phyloP scores from a whole-genome alignment of 2,797 vertebrate genomes.

The Catamblyrhynchus diadema region DNA sequence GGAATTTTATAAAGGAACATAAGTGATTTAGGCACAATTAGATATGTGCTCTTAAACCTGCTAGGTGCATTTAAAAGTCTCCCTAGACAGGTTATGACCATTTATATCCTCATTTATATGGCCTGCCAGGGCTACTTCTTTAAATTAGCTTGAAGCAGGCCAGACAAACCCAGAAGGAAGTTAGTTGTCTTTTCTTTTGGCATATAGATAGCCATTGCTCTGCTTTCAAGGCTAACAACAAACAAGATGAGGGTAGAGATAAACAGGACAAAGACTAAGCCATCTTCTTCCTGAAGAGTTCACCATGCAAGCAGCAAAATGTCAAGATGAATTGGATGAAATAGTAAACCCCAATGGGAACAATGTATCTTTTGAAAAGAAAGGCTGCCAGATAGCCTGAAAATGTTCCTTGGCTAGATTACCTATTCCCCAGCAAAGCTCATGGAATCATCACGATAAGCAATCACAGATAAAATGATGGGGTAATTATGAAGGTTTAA shows the following conservation, averaged over 20 bases:
- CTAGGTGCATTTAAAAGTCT: constrained; percentile 41
- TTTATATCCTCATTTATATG: constrained; percentile 41
- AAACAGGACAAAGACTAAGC: not conserved
- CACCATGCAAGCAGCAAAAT: not conserved
- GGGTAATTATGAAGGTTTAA: constrained; percentile 41
- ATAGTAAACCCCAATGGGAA: constrained; percentile 3
- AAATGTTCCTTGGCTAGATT: constrained; percentile 18
- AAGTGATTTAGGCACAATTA: constrained; percentile 20
- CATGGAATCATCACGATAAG: constrained; percentile 6
- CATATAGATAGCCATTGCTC: not conserved
- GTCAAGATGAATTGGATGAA: not conserved
- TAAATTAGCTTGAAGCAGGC: constrained; percentile 61
- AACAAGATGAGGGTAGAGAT: constrained; percentile 1
- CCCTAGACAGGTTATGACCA: constrained; percentile 20
- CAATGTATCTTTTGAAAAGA: constrained; percentile 6
- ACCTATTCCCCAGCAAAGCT: constrained; percentile 34
- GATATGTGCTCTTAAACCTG: constrained; percentile 18
- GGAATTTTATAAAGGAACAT: constrained; percentile 18
- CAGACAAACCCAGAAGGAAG: constrained; percentile 54
- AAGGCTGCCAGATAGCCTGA: not conserved
- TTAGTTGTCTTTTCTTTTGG: constrained; percentile 41
- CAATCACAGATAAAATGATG: constrained; percentile 33
- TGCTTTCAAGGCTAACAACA: constrained; percentile 20
- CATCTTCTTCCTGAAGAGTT: not conserved
- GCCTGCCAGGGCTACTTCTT: constrained; percentile 52